phyloP scores from a whole-genome alignment of 2,888 invertebrate genomes.

The Megalurothrips usitatus region DNA sequence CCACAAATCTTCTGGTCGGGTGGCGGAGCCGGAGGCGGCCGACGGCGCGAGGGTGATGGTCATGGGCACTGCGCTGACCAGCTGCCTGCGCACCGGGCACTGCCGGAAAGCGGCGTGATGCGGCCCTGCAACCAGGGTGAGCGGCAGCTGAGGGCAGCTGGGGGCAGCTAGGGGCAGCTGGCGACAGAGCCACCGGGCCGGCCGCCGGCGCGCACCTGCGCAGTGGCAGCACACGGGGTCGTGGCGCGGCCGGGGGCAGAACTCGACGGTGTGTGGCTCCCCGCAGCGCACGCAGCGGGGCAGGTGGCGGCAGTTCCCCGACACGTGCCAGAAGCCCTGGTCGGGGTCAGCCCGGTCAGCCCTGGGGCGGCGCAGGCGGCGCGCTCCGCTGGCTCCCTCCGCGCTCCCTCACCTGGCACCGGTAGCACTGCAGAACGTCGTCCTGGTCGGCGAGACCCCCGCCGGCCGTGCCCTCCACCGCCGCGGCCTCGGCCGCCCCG shows the following conservation, averaged over 20 bases:
- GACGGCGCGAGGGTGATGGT: neutral
- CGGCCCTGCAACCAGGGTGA: constrained; percentile 44
- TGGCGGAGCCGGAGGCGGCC: neutral
- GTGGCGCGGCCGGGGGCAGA: constrained; percentile 49
- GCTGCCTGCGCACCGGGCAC: constrained; percentile 45
- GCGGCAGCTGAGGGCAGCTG: neutral
- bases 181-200: neutral
- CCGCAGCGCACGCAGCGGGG: constrained; percentile 53
- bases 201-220: constrained; percentile 37
- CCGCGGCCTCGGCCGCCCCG: constrained; percentile 32
- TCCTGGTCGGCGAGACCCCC: constrained; percentile 42
- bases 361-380: neutral
- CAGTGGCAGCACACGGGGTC: constrained; percentile 53
- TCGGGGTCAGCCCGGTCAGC: neutral
- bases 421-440: constrained; percentile 50
- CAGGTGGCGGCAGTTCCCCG: constrained; percentile 49
- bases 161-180: neutral
- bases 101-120: constrained; percentile 51
- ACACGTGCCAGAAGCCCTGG: constrained; percentile 53
- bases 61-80: constrained; percentile 46
- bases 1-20: neutral
- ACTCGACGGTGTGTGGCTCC: constrained; percentile 51
- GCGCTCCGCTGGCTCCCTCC: no score
- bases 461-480: constrained; percentile 26
- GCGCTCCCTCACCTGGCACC: constrained; percentile 45